These are phyloP conservation scores for Dolomedes plantarius DNA, from an alignment of 2,888 invertebrate genomes.

Conservation along the genomic window DNA sequence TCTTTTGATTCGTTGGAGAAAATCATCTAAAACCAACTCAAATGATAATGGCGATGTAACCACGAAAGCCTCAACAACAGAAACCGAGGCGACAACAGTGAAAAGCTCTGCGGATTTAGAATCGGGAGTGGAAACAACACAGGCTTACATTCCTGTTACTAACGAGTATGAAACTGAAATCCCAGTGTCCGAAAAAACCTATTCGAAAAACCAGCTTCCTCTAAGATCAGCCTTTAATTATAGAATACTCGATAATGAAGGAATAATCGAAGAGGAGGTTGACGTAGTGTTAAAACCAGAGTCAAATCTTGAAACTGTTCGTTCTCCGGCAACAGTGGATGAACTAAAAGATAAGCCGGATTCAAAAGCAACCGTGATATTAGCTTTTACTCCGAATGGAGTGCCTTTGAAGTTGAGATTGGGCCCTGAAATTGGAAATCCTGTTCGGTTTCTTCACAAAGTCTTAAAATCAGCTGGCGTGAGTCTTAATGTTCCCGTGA, in stretches of 20 bases:
- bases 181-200: no score
- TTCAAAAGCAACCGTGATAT: constrained; percentile 9
- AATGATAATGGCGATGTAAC: not conserved
- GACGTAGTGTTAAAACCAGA: not conserved
- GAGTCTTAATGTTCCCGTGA: constrained; percentile 30
- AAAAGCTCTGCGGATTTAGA: not conserved
- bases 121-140: not conserved
- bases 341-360: not conserved
- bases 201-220: no score
- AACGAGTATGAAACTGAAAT: not conserved
- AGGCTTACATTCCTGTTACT: not conserved
- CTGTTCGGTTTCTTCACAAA: constrained; percentile 35
- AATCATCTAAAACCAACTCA: not conserved
- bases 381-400: constrained; percentile 44
- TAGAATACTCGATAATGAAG: not conserved
- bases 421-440: constrained; percentile 15
- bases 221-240: not conserved
- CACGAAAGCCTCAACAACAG: not conserved
- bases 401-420: constrained; percentile 38
- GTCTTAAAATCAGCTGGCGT: constrained; percentile 12
- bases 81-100: no score
- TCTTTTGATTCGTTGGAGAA: not conserved
- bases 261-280: not conserved
- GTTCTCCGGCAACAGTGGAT: not conserved
- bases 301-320: no score